Evolutionary conservation across 92 coral and sea anemone genomes (phyloP), one percentile per base, ranked within the genome.

Genomic region (Muricea muricata): DNA sequence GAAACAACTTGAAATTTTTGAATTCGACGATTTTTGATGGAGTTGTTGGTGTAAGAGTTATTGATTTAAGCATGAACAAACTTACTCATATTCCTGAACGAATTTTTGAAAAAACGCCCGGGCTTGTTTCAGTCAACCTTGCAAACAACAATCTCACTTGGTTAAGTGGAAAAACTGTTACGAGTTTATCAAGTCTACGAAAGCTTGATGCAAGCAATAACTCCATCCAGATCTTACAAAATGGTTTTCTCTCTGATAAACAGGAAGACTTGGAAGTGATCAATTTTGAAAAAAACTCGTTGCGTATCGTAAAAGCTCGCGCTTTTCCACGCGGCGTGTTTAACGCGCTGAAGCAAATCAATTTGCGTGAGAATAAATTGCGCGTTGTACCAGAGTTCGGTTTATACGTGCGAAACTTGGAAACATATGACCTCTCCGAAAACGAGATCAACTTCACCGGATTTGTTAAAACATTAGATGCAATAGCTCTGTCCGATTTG

Each of bases 151-250:
- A 84, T 26, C 78, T 93, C 35, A 31, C 95, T 33, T 25, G 17
- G 30, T n/a, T 93, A 1, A 68, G 86, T 15, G 72, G 45, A 9
- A 65, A 75, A 24, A 76, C 81, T 15, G 92, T 93, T 55, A 74
- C 72, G 45, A 69, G 66, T 9, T 75, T 89, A 48, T 58, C 30
- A 10, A 34, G 46, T 0, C 73, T 92, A 42, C 88, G 86, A 81
- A 28, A 65, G 8, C 65, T 93, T 7, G 85, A 92, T 50, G 82
- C 92, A 45, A 28, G 84, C 23, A 54, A 79, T 25, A 93, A 93
- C 81, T 57, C 30, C 4, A 61, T 93, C 1, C 54, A 21, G 17
- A 28, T 1, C 15, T 50, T 92, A 20, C 84, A 60, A 23, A 21
- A 80, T 15, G 83, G 67, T n/a, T 17, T 80, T 32, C 37, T 63